phyloP scores from a whole-genome alignment of 2,888 invertebrate genomes.

The Drosophila trichaetosa region DNA sequence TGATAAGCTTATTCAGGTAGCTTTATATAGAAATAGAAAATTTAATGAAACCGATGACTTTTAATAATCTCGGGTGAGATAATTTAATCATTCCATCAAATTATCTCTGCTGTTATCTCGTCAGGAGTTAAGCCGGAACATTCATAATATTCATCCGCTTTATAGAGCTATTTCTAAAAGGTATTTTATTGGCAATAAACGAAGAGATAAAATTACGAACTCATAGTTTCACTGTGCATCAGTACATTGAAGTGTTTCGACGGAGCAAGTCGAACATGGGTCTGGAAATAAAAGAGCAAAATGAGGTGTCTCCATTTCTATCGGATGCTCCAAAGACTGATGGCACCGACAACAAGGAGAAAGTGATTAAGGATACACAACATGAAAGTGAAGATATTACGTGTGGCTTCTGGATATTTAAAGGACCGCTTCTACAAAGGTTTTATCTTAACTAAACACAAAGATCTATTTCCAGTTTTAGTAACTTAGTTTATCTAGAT shows the following conservation, averaged over 20 bases:
- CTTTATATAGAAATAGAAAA: neutral
- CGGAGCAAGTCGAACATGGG: conserved; percentile 15
- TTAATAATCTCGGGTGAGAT: neutral
- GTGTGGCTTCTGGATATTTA: conserved; percentile 88
- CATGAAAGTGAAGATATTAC: conserved; percentile 57
- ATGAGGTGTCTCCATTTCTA: conserved; percentile 27
- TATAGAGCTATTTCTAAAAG: neutral
- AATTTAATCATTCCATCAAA: neutral
- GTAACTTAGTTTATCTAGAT: conserved; percentile 54
- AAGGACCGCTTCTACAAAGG: conserved; percentile 86
- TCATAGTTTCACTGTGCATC: neutral
- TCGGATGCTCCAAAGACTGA: neutral
- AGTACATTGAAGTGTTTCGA: neutral
- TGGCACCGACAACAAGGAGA: neutral
- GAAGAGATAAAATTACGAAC: conserved; percentile 5
- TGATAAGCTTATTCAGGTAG: neutral
- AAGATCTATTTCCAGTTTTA: neutral
- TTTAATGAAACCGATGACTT: neutral
- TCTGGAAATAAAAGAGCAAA: conserved; percentile 9
- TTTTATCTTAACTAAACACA: conserved; percentile 63
- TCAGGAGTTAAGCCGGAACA: neutral
- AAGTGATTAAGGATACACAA: conserved; percentile 1
- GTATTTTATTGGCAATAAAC: conserved; percentile 6
- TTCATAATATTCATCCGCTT: conserved; percentile 8
- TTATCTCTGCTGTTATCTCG: conserved; percentile 1